Base-by-base conservation (phyloP, 1,140 invertebrate species). In the Neotoxoptera formosana region DNA sequence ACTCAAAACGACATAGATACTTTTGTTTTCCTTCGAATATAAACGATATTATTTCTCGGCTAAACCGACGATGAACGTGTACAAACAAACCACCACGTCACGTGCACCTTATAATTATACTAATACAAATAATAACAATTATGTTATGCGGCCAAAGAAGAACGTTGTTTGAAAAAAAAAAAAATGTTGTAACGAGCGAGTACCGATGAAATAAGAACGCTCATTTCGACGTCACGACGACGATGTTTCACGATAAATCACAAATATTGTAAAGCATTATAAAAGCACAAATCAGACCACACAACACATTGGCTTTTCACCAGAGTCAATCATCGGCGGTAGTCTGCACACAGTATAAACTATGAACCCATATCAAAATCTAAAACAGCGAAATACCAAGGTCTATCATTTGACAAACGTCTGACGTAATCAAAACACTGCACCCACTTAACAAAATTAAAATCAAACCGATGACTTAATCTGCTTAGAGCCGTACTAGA, bases 21-120 rank as follows among this genome's bases (percentile, higher is more conserved):
- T 92, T 92, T 92, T 92, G 45, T 81, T 91, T 83, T 92, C 47
- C n/a, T 30, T 48, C 47, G 1, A 2, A 36, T 23, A 83, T 11
- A 36, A 36, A 34, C 30, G n/a, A 76, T 76, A 76, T 76, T 7
- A 17, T 76, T 76, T 76, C 30, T n/a, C n/a, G 30, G n/a, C 30
- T 76, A 76, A n/a, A n/a, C 60, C 14, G n/a, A 76, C 30, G 14
- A n/a, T 14, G 14, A n/a, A 76, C 11, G 30, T 21, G 51, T 53
- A 76, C 60, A 76, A 76, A 76, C 6, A 76, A 76, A 76, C 60
- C 60, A 76, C 30, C n/a, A 76, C 60, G n/a, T 76, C 60, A 76
- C 60, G n/a, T 67, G 30, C 30, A 14, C 60, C 60, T 14, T 76
- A 76, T 76, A 34, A 76, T 76, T 76, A 76, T 76, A 76, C 60